Conservation (phyloP, 1,140 invertebrate genomes). For the Drosophila punjabiensis region DNA sequence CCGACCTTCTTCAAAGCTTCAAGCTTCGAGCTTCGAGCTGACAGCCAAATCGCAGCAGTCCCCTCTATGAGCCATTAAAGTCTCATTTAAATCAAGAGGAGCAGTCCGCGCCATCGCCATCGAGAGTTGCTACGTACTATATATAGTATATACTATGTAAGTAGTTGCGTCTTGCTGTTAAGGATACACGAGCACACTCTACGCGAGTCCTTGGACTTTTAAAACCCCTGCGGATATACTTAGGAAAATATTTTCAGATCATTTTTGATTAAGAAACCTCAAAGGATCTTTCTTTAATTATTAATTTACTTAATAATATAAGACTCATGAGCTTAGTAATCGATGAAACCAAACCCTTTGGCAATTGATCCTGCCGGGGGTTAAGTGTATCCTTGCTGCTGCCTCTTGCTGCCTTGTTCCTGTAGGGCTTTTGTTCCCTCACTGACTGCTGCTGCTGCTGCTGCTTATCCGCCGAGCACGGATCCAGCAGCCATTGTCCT, state of each 20-base stretch:
- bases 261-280: background rate
- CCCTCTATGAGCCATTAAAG: conserved; percentile 36
- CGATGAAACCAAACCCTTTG: background rate
- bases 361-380: conserved; percentile 9
- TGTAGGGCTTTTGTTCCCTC: conserved; percentile 15
- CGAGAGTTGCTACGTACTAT: conserved; percentile 8
- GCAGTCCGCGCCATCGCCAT: conserved; percentile 13
- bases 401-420: conserved; percentile 6
- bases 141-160: background rate
- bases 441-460: conserved; percentile 30
- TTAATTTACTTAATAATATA: background rate
- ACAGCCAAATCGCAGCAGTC: conserved; percentile 13
- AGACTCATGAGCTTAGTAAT: background rate
- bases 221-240: background rate
- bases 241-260: background rate
- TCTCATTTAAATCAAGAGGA: conserved; percentile 44
- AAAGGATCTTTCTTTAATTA: background rate
- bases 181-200: conserved; percentile 2
- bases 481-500: conserved; percentile 54
- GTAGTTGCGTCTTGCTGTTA: background rate
- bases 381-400: conserved; percentile 20
- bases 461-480: conserved; percentile 34
- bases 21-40: background rate
- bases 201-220: conserved; percentile 12
- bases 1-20: background rate